Base-by-base conservation (phyloP, 2,797 vertebrate genomes). In the Gymnocypris eckloni region DNA sequence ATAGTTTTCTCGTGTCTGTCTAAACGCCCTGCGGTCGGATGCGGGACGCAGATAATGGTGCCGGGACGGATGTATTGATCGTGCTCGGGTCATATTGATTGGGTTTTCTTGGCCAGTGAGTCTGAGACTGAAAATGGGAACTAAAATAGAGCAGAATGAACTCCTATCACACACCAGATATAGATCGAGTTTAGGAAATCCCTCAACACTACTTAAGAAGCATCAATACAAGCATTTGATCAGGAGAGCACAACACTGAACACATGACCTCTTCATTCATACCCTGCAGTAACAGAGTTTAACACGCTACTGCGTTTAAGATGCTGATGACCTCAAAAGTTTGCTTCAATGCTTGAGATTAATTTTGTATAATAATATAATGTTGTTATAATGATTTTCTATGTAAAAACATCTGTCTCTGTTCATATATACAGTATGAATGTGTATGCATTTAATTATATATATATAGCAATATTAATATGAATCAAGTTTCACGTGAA, bases 21-120 rank as follows among this genome's bases (percentile, higher is more conserved):
- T 77, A 20, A 25, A 18, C 9, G 52, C 54, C 85, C 71, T 78
- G 71, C 9, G 81, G 73, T 72, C 41, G 56, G 39, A 76, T 33
- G 73, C 66, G 75, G 84, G 69, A 50, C 33, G 4, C 25, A 16
- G 52, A 54, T 85, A 79, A 86, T 86, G 43, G 52, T 70, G 64
- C 18, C 18, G 33, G 48, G 75, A 79, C 79, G 45, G 79, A 86
- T 87, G 67, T 89, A 88, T 90, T 90, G 86, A 88, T 89, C 85
- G 11, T 64, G 54, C 83, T 79, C 75, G 67, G 50, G 59, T 39
- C 45, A 37, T 86, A 89, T 85, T 80, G 82, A 85, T 88, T 66
- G 50, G 18, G 54, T 81, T 66, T 80, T 88, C 52, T 50, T 73
- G 61, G 48, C 22, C 81, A 77, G 6, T 71, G 73, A 67, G 37